phyloP scores from a whole-genome alignment of 2,888 invertebrate genomes.

The Sipha maydis region DNA sequence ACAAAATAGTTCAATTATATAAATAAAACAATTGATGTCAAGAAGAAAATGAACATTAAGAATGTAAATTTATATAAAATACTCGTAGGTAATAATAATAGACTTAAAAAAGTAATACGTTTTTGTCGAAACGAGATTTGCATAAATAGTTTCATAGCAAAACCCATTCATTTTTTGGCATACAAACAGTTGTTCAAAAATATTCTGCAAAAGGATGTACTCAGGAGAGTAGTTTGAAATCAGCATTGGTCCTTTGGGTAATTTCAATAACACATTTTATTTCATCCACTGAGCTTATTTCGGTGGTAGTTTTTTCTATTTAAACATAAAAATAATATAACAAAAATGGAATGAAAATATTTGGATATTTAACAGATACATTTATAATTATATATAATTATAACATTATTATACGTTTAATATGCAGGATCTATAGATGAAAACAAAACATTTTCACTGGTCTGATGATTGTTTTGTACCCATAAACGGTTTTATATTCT shows the following conservation, averaged over 20 bases:
- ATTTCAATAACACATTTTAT: slow-evolving; percentile 24
- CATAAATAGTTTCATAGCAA: neutral
- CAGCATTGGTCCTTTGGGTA: neutral
- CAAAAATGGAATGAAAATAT: neutral
- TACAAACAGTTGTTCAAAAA: neutral
- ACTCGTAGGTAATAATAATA: neutral
- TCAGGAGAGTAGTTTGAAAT: slow-evolving; percentile 19
- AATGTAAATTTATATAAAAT: neutral
- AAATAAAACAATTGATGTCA: too few relatives aligned
- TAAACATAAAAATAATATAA: neutral
- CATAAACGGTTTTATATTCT: too few relatives aligned
- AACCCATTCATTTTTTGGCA: neutral
- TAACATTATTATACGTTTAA: neutral
- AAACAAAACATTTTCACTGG: slow-evolving; percentile 9
- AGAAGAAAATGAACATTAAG: neutral
- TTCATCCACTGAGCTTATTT: neutral
- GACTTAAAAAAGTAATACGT: neutral
- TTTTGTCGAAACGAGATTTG: neutral
- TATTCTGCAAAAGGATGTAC: neutral
- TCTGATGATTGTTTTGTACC: slow-evolving; percentile 11
- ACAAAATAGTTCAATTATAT: too few relatives aligned
- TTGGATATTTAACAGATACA: neutral
- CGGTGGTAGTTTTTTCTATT: neutral
- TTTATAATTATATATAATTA: too few relatives aligned
- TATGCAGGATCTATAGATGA: neutral